Conservation (phyloP, 2,797 vertebrate species). For the Trichosurus vulpecula region DNA sequence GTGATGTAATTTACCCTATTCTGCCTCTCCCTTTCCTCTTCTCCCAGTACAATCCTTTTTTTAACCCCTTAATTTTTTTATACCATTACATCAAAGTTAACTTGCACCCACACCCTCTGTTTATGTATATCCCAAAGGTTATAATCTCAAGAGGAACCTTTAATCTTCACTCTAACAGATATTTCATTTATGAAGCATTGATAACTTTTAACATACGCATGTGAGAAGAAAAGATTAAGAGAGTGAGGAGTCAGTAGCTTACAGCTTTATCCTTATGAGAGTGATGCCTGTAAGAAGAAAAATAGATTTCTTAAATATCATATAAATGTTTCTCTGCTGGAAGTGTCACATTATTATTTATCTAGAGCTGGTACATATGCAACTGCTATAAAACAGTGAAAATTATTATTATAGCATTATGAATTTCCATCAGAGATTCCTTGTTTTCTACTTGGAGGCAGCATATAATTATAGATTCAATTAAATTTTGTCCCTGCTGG, state of each 20-base stretch:
- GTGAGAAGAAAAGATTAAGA: slow-evolving; percentile 28
- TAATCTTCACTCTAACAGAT: background rate
- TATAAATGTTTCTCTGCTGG: slow-evolving; percentile 46
- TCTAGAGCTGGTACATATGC: slow-evolving; percentile 42
- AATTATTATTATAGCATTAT: slow-evolving; percentile 48
- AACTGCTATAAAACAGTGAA: slow-evolving; percentile 42
- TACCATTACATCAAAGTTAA: too few species aligned
- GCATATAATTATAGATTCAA: slow-evolving; percentile 43
- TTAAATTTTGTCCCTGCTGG: slow-evolving; percentile 35
- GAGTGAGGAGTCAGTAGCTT: slow-evolving; percentile 55
- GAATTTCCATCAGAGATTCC: slow-evolving; percentile 3
- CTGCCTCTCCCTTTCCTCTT: too few species aligned
- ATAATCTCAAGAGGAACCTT: slow-evolving; percentile 15
- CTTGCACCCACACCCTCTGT: too few species aligned
- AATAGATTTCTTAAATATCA: slow-evolving; percentile 57
- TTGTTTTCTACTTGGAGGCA: slow-evolving; percentile 54
- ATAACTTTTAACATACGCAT: slow-evolving; percentile 68
- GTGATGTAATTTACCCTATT: too few species aligned
- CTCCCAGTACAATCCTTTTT: too few species aligned
- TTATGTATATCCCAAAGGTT: background rate
- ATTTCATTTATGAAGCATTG: slow-evolving; percentile 41
- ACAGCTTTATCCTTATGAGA: slow-evolving; percentile 59
- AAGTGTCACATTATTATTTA: slow-evolving; percentile 52
- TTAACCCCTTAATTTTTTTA: too few species aligned
- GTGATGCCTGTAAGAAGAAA: slow-evolving; percentile 54